Evolutionary conservation across 2,797 vertebrate genomes (phyloP).

Genomic region (Karalla daura): DNA sequence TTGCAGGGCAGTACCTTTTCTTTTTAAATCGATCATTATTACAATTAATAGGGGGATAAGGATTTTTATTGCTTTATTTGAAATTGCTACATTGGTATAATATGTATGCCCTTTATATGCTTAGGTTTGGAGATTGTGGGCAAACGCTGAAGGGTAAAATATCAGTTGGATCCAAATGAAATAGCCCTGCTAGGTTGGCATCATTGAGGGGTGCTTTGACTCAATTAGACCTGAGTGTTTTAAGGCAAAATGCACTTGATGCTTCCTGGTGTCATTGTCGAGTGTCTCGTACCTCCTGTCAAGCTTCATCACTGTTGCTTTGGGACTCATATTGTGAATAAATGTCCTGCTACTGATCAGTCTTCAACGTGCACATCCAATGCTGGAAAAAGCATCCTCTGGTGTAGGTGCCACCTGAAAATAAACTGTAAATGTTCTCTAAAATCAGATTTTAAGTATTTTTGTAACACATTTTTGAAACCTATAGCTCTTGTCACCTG

Average conservation of each 20-base stretch:
- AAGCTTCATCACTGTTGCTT: constrained; percentile 31
- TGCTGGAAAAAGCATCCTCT: constrained; percentile 61
- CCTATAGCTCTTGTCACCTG: constrained; percentile 61
- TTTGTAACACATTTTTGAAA: constrained; percentile 68
- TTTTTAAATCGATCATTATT: background rate
- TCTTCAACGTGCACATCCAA: constrained; percentile 49
- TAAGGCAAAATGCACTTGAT: constrained; percentile 5
- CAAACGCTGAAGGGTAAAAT: constrained; percentile 9
- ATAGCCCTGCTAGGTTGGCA: background rate
- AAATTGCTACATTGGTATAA: constrained; percentile 14
- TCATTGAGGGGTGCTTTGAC: background rate
- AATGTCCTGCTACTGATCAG: constrained; percentile 63
- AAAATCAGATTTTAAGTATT: constrained; percentile 73
- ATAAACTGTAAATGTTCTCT: constrained; percentile 71
- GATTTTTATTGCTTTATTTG: constrained; percentile 12
- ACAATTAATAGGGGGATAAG: constrained; percentile 7
- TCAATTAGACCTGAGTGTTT: constrained; percentile 12
- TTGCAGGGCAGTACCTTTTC: constrained; percentile 14
- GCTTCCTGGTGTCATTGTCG: constrained; percentile 28
- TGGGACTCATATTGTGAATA: constrained; percentile 30
- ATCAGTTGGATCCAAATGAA: constrained; percentile 13
- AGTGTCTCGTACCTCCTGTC: constrained; percentile 15
- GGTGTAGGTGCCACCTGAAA: constrained; percentile 66
- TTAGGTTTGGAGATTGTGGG: constrained; percentile 1
- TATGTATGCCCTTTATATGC: constrained; percentile 15